Conservation (phyloP, 2,797 vertebrate species). For the Bufotes viridis region DNA sequence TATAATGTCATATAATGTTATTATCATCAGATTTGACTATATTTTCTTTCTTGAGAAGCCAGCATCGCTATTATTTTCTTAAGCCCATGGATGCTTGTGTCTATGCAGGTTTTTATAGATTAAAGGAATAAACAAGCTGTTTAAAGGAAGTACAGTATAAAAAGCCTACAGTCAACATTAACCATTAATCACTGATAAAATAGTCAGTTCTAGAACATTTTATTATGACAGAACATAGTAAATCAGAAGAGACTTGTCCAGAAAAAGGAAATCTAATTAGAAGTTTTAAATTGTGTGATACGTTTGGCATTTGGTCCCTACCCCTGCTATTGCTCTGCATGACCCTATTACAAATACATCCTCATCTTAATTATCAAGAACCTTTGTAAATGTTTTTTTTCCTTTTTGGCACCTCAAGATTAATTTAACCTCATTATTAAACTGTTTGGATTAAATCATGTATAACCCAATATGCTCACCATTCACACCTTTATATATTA, state of each 20-base stretch:
- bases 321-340: conserved; percentile 54
- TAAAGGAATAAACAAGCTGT: background rate
- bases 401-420: conserved; percentile 32
- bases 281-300: conserved; percentile 52
- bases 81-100: background rate
- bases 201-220: conserved; percentile 10
- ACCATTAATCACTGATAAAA: background rate
- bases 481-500: conserved; percentile 61
- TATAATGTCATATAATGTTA: too few species aligned
- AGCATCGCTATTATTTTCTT: too few species aligned
- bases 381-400: conserved; percentile 62
- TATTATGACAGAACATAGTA: conserved; percentile 25
- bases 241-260: conserved; percentile 14
- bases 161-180: background rate
- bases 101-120: background rate
- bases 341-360: conserved; percentile 49
- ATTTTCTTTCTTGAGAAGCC: too few species aligned
- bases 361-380: conserved; percentile 64
- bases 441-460: conserved; percentile 47
- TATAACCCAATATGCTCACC: conserved; percentile 54
- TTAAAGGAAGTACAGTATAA: background rate
- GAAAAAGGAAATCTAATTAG: conserved; percentile 62
- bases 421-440: conserved; percentile 64
- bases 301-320: conserved; percentile 45
- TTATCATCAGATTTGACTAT: too few species aligned